These are phyloP conservation scores for Galaxea fascicularis DNA, from an alignment of 92 coral and sea anemone species.

Conservation along the genomic window DNA sequence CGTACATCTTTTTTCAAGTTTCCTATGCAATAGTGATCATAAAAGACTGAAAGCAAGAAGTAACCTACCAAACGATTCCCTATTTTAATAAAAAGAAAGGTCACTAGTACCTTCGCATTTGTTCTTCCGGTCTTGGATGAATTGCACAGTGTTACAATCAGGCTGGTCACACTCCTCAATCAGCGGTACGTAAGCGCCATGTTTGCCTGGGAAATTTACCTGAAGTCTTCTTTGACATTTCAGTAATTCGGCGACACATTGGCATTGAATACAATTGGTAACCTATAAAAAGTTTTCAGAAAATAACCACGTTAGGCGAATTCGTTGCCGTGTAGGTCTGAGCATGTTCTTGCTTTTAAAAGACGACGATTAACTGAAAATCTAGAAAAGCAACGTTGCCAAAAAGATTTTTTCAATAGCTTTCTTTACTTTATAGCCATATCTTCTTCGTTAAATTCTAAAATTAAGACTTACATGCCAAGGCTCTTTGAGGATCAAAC, in stretches of 20 bases:
- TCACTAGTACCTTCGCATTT: constrained; percentile 24
- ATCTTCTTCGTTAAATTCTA: no score
- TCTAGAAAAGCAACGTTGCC: no score
- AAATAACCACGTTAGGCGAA: neutral
- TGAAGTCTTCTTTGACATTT: constrained; percentile 19
- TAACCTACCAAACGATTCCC: no score
- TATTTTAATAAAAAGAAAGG: no score
- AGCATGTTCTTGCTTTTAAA: no score
- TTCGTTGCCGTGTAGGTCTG: no score
- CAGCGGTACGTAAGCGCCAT: constrained; percentile 10
- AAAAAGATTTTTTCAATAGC: no score
- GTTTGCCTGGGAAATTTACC: constrained; percentile 29
- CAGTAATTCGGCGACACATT: constrained; percentile 10
- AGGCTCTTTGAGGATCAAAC: constrained; percentile 27
- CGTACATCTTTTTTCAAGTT: no score
- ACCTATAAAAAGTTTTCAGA: neutral
- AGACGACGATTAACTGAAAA: no score
- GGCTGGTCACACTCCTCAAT: constrained; percentile 34
- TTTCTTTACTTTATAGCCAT: no score
- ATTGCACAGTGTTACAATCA: constrained; percentile 15
- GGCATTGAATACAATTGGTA: constrained; percentile 23
- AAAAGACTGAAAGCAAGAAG: no score
- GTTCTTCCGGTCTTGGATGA: constrained; percentile 10
- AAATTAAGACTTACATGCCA: constrained; percentile 28
- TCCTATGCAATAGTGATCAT: no score